These are phyloP conservation scores for Ditylenchus weischeri DNA, from an alignment of 2,888 invertebrate genomes.

Conservation along the genomic window DNA sequence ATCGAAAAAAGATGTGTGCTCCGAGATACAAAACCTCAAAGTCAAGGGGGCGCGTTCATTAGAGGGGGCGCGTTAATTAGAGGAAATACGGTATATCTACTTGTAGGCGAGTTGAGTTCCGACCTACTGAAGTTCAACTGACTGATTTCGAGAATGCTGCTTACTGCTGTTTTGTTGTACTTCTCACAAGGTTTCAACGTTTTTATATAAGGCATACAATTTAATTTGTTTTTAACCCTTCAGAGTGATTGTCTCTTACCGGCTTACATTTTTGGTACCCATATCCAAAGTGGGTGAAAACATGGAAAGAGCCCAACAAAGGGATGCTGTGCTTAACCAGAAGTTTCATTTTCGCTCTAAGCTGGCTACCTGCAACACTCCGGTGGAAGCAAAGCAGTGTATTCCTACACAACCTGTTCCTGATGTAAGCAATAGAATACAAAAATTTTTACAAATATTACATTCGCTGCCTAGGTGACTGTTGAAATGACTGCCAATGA, in stretches of 20 bases:
- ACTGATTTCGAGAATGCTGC: slow-evolving; percentile 99
- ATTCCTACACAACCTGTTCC: slow-evolving; percentile 19
- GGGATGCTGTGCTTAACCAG: slow-evolving; percentile 77
- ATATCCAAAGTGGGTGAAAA: slow-evolving; percentile 74
- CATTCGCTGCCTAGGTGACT: neutral
- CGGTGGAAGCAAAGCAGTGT: slow-evolving; percentile 48
- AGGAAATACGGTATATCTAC: too few species aligned
- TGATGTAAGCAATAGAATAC: slow-evolving; percentile 12
- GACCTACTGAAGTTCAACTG: slow-evolving; percentile 87
- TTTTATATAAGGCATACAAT: neutral
- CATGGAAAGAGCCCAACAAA: slow-evolving; percentile 88
- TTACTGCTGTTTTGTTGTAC: slow-evolving; percentile 91
- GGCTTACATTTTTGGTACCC: slow-evolving; percentile 90
- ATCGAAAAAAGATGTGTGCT: too few species aligned
- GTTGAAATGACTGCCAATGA: slow-evolving; percentile 86
- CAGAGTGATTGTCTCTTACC: slow-evolving; percentile 89
- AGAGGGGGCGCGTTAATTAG: too few species aligned
- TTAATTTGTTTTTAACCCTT: slow-evolving; percentile 4
- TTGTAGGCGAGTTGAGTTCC: slow-evolving; percentile 81
- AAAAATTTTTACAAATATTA: too few species aligned
- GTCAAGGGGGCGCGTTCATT: too few species aligned
- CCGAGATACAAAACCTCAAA: too few species aligned
- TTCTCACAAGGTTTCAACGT: slow-evolving; percentile 70
- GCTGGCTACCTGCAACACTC: slow-evolving; percentile 50
- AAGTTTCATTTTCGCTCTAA: slow-evolving; percentile 72